These are phyloP conservation scores for Ethmia dodecea DNA, from an alignment of 2,888 invertebrate genomes.

Conservation along the genomic window DNA sequence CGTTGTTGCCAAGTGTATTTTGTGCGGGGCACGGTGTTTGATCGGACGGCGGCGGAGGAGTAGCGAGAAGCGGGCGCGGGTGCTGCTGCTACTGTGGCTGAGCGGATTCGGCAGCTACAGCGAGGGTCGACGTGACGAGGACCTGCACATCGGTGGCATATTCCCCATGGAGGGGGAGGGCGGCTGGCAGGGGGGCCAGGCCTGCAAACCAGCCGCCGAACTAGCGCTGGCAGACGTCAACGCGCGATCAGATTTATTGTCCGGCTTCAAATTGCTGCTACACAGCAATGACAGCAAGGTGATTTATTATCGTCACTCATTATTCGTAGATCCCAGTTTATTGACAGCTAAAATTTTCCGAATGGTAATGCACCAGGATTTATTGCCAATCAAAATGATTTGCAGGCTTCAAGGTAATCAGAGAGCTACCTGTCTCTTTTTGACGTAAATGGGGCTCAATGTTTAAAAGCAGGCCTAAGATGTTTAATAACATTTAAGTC, in stretches of 20 bases:
- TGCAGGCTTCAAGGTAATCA: too few relatives aligned
- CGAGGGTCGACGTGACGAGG: conserved; percentile 79
- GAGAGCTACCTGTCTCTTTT: too few relatives aligned
- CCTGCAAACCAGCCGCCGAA: conserved; percentile 98
- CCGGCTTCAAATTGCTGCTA: conserved; percentile 92
- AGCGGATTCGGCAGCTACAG: conserved; percentile 46
- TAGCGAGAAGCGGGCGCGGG: conserved; percentile 27
- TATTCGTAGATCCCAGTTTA: too few relatives aligned
- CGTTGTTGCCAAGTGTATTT: conserved; percentile 65
- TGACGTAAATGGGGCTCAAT: too few relatives aligned
- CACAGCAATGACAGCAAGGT: conserved; percentile 99
- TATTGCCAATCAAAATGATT: too few relatives aligned
- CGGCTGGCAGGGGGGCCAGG: conserved; percentile 99
- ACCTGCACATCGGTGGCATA: conserved; percentile 97
- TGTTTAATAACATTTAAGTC: background rate
- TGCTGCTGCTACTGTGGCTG: conserved; percentile 51
- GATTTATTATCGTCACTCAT: too few relatives aligned
- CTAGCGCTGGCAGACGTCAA: conserved; percentile 98
- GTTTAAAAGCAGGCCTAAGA: background rate
- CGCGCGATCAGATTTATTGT: conserved; percentile 89
- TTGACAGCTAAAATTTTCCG: too few relatives aligned
- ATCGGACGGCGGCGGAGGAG: conserved; percentile 21
- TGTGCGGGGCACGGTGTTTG: conserved; percentile 34
- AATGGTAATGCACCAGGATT: too few relatives aligned
- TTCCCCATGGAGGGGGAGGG: conserved; percentile 98